Percentiles rank a stretch among this genome's conserved stretches.
phyloP scores from a whole-genome alignment of 2,797 vertebrate genomes.

The Paguma larvata region DNA sequence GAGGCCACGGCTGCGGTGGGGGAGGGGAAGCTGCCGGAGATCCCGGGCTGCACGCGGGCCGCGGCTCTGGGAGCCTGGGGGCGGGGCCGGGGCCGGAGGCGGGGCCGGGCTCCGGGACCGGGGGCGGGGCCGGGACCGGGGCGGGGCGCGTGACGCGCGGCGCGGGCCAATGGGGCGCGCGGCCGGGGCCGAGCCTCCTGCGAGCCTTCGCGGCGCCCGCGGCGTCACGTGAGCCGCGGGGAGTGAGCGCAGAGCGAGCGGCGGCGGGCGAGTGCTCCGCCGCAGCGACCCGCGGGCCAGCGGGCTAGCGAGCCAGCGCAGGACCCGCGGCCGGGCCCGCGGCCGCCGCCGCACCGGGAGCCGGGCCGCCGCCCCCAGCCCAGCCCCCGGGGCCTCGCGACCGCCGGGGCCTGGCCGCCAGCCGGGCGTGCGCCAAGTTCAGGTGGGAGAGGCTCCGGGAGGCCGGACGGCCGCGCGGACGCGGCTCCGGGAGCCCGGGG shows the following conservation, averaged over 20 bases:
- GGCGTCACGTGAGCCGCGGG: constrained; percentile 79
- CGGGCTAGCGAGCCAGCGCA: constrained; percentile 41
- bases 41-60: rapidly evolving
- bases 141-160: constrained; percentile 79
- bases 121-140: constrained; percentile 39
- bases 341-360: background rate
- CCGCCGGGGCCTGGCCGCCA: constrained; percentile 79
- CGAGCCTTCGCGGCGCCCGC: constrained; percentile 89
- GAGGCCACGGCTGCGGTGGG: background rate
- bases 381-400: constrained; percentile 45
- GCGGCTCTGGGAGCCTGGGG: rapidly evolving
- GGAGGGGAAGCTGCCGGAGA: background rate
- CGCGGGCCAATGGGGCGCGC: constrained; percentile 89
- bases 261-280: constrained; percentile 38
- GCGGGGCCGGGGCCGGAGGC: rapidly evolving
- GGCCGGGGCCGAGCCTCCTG: constrained; percentile 94
- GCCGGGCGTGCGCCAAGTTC: constrained; percentile 85
- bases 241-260: constrained; percentile 38
- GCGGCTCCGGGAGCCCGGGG: background rate
- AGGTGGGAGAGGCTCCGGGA: constrained; percentile 85
- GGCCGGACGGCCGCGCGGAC: background rate
- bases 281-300: constrained; percentile 57
- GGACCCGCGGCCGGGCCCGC: constrained; percentile 58
- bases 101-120: rapidly evolving
- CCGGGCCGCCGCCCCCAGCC: background rate